A percentile compares a stretch with the other conserved stretches of the same genome.
Conservation (phyloP, 2,888 invertebrate genomes). For the Erebia ligea region DNA sequence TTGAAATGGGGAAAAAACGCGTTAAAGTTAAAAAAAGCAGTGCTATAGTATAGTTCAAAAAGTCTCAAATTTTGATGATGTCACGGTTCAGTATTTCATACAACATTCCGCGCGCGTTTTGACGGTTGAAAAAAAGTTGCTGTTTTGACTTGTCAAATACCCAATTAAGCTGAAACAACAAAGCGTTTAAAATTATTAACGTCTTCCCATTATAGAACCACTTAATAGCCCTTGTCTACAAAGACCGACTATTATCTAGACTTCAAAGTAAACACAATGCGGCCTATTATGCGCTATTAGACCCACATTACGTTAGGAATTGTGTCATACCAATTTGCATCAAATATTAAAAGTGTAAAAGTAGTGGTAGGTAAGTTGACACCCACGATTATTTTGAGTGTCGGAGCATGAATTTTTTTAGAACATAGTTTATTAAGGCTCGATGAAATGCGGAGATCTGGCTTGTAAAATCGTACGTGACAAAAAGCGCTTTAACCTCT, state of each 20-base stretch:
- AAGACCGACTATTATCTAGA: constrained; percentile 20
- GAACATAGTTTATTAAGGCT: neutral
- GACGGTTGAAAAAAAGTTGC: too few species aligned
- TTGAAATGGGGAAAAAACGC: too few species aligned
- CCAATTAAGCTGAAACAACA: neutral
- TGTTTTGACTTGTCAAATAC: too few species aligned
- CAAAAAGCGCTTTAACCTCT: too few species aligned
- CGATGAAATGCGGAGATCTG: too few species aligned
- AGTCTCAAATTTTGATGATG: too few species aligned
- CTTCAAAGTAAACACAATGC: constrained; percentile 32
- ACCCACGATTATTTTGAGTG: neutral
- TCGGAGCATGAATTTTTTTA: neutral
- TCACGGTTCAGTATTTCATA: too few species aligned
- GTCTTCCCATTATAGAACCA: constrained; percentile 11
- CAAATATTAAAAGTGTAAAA: constrained; percentile 29
- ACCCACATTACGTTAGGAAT: constrained; percentile 16
- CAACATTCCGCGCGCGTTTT: too few species aligned
- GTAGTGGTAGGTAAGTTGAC: constrained; percentile 12
- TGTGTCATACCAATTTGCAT: constrained; percentile 29
- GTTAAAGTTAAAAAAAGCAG: too few species aligned
- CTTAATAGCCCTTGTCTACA: constrained; percentile 17
- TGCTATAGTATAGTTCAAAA: too few species aligned
- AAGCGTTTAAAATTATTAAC: neutral
- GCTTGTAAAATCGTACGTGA: too few species aligned
- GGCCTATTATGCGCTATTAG: constrained; percentile 31